phyloP scores from a whole-genome alignment of 2,888 invertebrate genomes.

The Lampropteryx suffumata region DNA sequence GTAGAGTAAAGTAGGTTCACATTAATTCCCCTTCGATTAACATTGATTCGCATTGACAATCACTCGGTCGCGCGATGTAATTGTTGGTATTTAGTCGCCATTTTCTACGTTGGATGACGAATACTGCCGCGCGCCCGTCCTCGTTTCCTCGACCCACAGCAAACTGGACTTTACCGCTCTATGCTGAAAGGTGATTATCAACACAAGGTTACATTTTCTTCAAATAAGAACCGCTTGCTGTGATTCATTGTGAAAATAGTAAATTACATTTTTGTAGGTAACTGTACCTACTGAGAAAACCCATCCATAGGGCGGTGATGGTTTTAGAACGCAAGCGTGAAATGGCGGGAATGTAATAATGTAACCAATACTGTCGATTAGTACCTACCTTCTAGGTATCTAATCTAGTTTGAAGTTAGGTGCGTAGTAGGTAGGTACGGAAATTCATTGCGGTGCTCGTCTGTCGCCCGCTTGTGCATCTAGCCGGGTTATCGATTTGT shows the following conservation, averaged over 20 bases:
- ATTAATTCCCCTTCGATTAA: constrained; percentile 48
- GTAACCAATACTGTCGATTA: constrained; percentile 39
- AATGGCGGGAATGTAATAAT: constrained; percentile 54
- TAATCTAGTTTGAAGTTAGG: too few species aligned
- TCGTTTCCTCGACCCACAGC: constrained; percentile 61
- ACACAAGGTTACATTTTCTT: constrained; percentile 51
- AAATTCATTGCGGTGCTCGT: constrained; percentile 38
- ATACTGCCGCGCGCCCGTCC: constrained; percentile 71
- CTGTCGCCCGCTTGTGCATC: constrained; percentile 40
- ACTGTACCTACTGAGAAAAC: constrained; percentile 45
- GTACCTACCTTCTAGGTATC: constrained; percentile 29
- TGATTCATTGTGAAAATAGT: constrained; percentile 77
- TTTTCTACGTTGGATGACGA: constrained; percentile 81
- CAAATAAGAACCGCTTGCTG: constrained; percentile 62
- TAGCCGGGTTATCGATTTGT: constrained; percentile 73
- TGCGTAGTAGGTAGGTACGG: constrained; percentile 17
- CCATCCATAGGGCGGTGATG: constrained; percentile 32
- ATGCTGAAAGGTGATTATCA: constrained; percentile 65
- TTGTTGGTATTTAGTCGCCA: constrained; percentile 82
- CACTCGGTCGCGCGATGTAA: constrained; percentile 63
- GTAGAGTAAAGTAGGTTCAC: constrained; percentile 41
- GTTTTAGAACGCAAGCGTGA: constrained; percentile 41
- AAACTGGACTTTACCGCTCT: constrained; percentile 74
- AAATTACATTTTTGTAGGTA: constrained; percentile 59
- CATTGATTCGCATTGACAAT: constrained; percentile 56